Percentiles rank a stretch among this genome's conserved stretches.
These are phyloP conservation scores for Orycteropus afer DNA, from an alignment of 2,113 vertebrate genomes.

Conservation along the genomic window DNA sequence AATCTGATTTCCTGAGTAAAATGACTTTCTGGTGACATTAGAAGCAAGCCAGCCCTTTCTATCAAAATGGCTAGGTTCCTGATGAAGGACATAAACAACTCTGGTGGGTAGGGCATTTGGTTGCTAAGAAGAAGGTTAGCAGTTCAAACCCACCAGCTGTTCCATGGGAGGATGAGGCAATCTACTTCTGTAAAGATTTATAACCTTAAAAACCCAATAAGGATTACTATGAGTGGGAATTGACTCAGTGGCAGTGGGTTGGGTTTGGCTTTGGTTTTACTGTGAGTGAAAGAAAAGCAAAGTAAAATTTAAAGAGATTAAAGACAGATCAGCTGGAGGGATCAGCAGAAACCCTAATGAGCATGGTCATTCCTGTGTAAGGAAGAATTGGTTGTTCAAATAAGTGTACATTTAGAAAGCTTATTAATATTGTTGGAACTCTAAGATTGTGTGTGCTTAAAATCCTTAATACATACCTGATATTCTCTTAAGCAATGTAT, in stretches of 20 bases:
- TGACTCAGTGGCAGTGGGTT: too few relatives aligned
- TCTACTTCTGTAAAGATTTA: too few relatives aligned
- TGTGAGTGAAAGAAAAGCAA: conserved; percentile 20
- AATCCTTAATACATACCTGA: not conserved
- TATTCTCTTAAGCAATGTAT: not conserved
- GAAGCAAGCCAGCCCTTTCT: conserved; percentile 27
- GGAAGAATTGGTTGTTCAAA: not conserved
- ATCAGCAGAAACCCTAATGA: not conserved
- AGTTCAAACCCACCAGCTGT: too few relatives aligned
- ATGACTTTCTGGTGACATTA: not conserved
- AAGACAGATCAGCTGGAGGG: not conserved
- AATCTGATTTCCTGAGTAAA: conserved; percentile 4
- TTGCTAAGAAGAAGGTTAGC: too few relatives aligned
- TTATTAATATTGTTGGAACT: not conserved
- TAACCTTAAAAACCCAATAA: too few relatives aligned
- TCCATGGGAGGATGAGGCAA: too few relatives aligned
- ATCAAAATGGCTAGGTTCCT: not conserved
- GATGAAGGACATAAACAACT: not conserved
- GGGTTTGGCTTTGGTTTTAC: too few relatives aligned
- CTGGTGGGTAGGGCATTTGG: too few relatives aligned
- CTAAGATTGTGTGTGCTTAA: not conserved
- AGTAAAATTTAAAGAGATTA: not conserved
- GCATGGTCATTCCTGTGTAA: not conserved
- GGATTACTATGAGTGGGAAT: too few relatives aligned
- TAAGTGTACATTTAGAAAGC: not conserved